Conservation (phyloP, 2,797 vertebrate genomes). For the Philypnodon macrostomus region DNA sequence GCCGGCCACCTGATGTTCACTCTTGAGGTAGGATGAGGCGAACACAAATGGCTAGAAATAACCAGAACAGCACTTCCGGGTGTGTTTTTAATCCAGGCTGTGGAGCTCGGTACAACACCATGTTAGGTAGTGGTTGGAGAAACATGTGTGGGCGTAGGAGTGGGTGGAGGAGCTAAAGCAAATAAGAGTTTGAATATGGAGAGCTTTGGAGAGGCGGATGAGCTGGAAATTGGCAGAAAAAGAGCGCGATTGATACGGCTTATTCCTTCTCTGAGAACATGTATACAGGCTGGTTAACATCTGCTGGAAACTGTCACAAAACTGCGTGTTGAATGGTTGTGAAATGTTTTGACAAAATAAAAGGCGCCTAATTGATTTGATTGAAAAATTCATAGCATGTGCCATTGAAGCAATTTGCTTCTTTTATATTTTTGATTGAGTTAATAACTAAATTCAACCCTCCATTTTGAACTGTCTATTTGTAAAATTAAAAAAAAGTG, state of each 20-base stretch:
- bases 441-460: neutral
- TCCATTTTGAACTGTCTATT: neutral
- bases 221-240: slow-evolving; percentile 43
- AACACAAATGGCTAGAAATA: slow-evolving; percentile 43
- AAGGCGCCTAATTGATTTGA: neutral
- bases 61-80: slow-evolving; percentile 37
- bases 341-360: slow-evolving; percentile 1
- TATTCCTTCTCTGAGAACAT: slow-evolving; percentile 33
- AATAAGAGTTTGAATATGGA: slow-evolving; percentile 54
- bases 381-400: neutral
- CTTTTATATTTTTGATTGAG: neutral
- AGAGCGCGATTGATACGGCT: slow-evolving; percentile 38
- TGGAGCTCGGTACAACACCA: slow-evolving; percentile 52
- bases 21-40: slow-evolving; percentile 11
- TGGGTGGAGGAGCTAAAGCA: slow-evolving; percentile 66
- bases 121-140: slow-evolving; percentile 61
- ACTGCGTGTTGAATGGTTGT: neutral
- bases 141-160: slow-evolving; percentile 65
- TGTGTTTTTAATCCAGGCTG: slow-evolving; percentile 53
- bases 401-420: neutral
- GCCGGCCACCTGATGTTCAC: slow-evolving; percentile 20
- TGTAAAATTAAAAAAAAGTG: too few relatives aligned
- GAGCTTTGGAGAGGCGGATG: slow-evolving; percentile 48
- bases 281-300: slow-evolving; percentile 1
- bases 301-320: slow-evolving; percentile 5